Percentiles rank a stretch among this genome's conserved stretches.
Evolutionary conservation across 2,888 invertebrate genomes (phyloP).

Genomic region (Crossocerus cetratus): DNA sequence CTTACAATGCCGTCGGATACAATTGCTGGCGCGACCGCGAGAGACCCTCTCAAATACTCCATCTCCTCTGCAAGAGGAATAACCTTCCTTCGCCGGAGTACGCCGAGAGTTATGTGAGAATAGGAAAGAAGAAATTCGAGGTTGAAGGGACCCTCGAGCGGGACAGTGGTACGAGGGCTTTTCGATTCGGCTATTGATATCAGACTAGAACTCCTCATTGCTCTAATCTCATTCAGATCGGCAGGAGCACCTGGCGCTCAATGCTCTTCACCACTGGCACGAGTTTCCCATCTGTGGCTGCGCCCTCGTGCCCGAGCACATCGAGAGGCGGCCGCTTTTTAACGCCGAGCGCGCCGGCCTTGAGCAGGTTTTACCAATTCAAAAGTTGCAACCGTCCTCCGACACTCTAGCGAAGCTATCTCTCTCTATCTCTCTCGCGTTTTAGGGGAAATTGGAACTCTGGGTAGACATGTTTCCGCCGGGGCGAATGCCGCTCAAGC

Average conservation of each 20-base stretch:
- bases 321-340: constrained; percentile 90
- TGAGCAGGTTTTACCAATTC: constrained; percentile 80
- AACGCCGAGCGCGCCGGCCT: constrained; percentile 86
- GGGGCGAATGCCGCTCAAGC: constrained; percentile 80
- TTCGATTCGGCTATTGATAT: not conserved
- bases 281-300: constrained; percentile 88
- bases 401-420: too few species aligned
- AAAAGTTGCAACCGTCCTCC: too few species aligned
- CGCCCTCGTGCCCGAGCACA: constrained; percentile 91
- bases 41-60: constrained; percentile 86
- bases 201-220: too few species aligned
- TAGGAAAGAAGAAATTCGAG: constrained; percentile 78
- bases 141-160: constrained; percentile 26
- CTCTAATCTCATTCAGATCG: constrained; percentile 76
- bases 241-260: constrained; percentile 87
- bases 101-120: constrained; percentile 77
- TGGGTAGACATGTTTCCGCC: constrained; percentile 92
- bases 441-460: constrained; percentile 91
- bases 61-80: constrained; percentile 83
- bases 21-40: constrained; percentile 88
- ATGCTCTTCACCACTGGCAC: constrained; percentile 86
- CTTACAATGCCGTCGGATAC: constrained; percentile 84
- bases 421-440: not conserved
- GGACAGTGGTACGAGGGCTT: constrained; percentile 13
- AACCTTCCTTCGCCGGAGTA: constrained; percentile 82